Evolutionary conservation across 1,140 invertebrate species (phyloP), one percentile per base, ranked within the genome.

Genomic region (Reticulitermes speratus): DNA sequence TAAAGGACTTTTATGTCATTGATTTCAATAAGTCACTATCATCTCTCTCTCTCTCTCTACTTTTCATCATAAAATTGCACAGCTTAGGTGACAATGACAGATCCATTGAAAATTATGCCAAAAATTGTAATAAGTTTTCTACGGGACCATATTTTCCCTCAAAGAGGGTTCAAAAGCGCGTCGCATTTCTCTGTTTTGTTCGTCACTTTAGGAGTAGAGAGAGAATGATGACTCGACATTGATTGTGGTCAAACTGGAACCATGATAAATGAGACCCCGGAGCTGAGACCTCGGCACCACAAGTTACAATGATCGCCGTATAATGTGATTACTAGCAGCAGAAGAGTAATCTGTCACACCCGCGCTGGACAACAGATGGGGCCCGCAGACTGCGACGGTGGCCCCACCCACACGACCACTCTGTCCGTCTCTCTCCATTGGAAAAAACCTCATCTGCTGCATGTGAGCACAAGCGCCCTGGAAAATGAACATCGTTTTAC

Each of bases 241-340:
- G 65, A 75, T 75, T 75, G 65, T 75, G 65, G 65, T 75, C 65
- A 75, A 75, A 75, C 65, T 30, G 65, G 65, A 30, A n/a, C 65
- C 65, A 75, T 30, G 65, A 75, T 75, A 75, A 75, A 75, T 75
- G 65, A 75, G 65, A 75, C n/a, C n/a, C 65, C n/a, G n/a, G 65
- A 75, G 65, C 65, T 30, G 25, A 30, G 65, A 75, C 65, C 65
- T 75, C 65, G 65, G 65, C 65, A 75, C 65, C 65, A 75, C 65
- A 75, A 75, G 65, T 75, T 75, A 75, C 65, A 75, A 75, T 30
- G 65, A 75, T 75, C 65, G 65, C 65, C 65, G n/a, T 75, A 75
- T 75, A 75, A 75, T 75, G 65, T 75, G 65, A 75, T 75, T 75
- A 75, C 65, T 75, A 30, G 65, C 65, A 30, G 65, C n/a, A 75